These are phyloP conservation scores for Boloria selene DNA, from an alignment of 2,888 invertebrate species.

Conservation along the genomic window DNA sequence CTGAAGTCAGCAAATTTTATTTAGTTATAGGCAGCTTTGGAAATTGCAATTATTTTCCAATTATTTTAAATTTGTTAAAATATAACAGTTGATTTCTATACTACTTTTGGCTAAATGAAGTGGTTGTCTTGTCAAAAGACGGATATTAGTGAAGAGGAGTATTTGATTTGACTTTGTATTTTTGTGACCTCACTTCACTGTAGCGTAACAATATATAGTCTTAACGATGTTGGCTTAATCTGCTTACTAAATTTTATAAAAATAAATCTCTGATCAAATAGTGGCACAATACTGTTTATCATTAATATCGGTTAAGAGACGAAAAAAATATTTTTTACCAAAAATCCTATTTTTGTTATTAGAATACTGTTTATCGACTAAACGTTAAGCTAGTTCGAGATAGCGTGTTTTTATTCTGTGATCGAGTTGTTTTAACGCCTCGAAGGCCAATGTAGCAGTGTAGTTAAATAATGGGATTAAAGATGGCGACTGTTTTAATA, in stretches of 20 bases:
- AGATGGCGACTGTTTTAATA: too few relatives aligned
- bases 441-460: slow-evolving; percentile 49
- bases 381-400: slow-evolving; percentile 62
- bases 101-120: not conserved
- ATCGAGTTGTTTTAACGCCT: slow-evolving; percentile 66
- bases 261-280: slow-evolving; percentile 42
- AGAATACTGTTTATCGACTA: slow-evolving; percentile 64
- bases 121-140: slow-evolving; percentile 6
- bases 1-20: slow-evolving; percentile 4
- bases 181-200: slow-evolving; percentile 20
- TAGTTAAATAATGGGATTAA: too few relatives aligned
- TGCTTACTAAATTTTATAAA: slow-evolving; percentile 21
- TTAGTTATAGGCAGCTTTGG: not conserved
- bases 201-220: slow-evolving; percentile 20
- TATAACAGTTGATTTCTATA: too few relatives aligned
- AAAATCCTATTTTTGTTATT: slow-evolving; percentile 75
- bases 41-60: too few relatives aligned
- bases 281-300: slow-evolving; percentile 61
- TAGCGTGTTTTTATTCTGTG: slow-evolving; percentile 71
- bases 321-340: slow-evolving; percentile 68
- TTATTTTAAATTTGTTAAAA: too few relatives aligned
- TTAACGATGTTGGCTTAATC: slow-evolving; percentile 25
- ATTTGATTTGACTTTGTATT: slow-evolving; percentile 6
- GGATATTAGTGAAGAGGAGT: not conserved
- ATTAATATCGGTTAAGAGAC: slow-evolving; percentile 62